Conservation (phyloP, 2,888 invertebrate genomes). For the Aplocera efformata region DNA sequence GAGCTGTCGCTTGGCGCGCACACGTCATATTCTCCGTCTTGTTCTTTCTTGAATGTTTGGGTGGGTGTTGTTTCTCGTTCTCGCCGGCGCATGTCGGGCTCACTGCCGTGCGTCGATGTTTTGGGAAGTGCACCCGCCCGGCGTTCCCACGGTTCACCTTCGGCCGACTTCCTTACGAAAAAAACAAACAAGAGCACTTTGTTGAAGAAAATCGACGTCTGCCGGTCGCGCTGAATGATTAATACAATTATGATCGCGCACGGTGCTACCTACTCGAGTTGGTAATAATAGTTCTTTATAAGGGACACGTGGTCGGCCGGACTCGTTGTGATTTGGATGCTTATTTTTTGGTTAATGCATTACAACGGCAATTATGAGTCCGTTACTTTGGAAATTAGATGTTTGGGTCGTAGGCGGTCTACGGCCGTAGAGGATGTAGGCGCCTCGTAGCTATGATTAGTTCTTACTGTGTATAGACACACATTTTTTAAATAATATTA, state of each 20-base stretch:
- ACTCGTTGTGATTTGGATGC: slow-evolving; percentile 22
- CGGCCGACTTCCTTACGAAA: slow-evolving; percentile 79
- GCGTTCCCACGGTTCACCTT: slow-evolving; percentile 80
- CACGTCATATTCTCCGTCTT: slow-evolving; percentile 65
- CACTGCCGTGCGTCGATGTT: slow-evolving; percentile 80
- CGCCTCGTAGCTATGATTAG: slow-evolving; percentile 7
- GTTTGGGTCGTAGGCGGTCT: slow-evolving; percentile 13
- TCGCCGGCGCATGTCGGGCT: slow-evolving; percentile 69
- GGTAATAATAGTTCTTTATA: slow-evolving; percentile 74
- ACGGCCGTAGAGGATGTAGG: slow-evolving; percentile 15
- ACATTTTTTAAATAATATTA: no score
- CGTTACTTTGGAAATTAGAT: slow-evolving; percentile 26
- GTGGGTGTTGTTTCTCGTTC: slow-evolving; percentile 47
- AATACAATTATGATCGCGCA: slow-evolving; percentile 78
- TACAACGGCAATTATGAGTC: slow-evolving; percentile 31
- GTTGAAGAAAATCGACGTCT: slow-evolving; percentile 80
- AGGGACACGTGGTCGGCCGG: slow-evolving; percentile 66
- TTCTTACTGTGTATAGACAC: neutral
- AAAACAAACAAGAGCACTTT: slow-evolving; percentile 80
- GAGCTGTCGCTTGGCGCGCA: slow-evolving; percentile 78
- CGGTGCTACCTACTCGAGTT: slow-evolving; percentile 68
- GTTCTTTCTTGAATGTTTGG: slow-evolving; percentile 28
- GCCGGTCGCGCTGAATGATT: slow-evolving; percentile 78
- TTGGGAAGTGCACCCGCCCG: slow-evolving; percentile 81
- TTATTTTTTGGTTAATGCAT: slow-evolving; percentile 42